Evolutionary conservation across 2,888 invertebrate species (phyloP).

Genomic region (Cerastis leucographa): DNA sequence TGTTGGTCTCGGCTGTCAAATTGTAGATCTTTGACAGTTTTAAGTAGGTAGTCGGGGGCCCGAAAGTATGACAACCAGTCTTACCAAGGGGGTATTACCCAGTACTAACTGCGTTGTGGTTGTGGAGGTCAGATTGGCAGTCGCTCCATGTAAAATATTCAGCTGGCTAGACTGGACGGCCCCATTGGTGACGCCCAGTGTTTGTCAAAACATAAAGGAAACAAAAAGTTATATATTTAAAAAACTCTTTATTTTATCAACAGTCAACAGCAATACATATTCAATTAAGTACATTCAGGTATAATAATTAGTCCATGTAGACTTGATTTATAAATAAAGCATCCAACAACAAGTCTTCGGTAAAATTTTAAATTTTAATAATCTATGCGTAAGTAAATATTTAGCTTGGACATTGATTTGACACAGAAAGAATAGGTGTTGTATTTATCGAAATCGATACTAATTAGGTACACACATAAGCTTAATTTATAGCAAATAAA

Average conservation of each 20-base stretch:
- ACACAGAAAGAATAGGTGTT: not conserved
- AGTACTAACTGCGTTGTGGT: too few species aligned
- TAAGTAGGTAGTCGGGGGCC: too few species aligned
- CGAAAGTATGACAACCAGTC: too few species aligned
- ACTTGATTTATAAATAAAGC: slow-evolving; percentile 40
- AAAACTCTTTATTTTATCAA: slow-evolving; percentile 67
- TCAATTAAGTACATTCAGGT: slow-evolving; percentile 41
- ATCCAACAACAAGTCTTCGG: slow-evolving; percentile 27
- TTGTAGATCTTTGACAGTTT: too few species aligned
- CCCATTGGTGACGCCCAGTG: too few species aligned
- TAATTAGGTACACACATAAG: not conserved
- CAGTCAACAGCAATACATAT: slow-evolving; percentile 70
- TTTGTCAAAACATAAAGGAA: not conserved
- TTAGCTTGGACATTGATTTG: slow-evolving; percentile 31
- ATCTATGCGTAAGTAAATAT: slow-evolving; percentile 8
- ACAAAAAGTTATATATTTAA: not conserved
- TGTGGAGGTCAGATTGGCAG: too few species aligned
- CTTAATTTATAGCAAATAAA: not conserved
- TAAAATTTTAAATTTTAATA: slow-evolving; percentile 27
- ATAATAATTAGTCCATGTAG: slow-evolving; percentile 47
- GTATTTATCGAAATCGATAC: slow-evolving; percentile 48
- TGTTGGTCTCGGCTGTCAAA: too few species aligned
- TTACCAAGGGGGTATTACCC: too few species aligned
- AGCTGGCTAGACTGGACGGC: too few species aligned
- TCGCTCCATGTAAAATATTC: too few species aligned